Evolutionary conservation across 2,797 vertebrate species (phyloP).

Genomic region (Micropoecilia bifurca): DNA sequence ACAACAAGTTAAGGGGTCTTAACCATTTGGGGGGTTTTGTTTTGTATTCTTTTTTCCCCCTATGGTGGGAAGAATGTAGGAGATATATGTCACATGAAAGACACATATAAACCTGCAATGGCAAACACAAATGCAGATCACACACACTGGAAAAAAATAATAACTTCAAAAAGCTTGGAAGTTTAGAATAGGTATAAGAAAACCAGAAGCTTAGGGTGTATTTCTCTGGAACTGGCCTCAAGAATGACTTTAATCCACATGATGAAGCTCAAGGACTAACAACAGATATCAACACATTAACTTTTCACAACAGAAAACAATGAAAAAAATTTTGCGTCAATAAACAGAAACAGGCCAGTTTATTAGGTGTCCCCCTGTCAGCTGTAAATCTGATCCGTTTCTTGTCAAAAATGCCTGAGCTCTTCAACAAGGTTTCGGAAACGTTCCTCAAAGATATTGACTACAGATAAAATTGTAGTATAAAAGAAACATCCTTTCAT

Average conservation of each 20-base stretch:
- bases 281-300: conserved; percentile 35
- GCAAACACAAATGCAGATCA: conserved; percentile 23
- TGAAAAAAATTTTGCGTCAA: conserved; percentile 29
- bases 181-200: conserved; percentile 31
- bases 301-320: conserved; percentile 30
- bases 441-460: neutral
- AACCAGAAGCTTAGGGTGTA: conserved; percentile 35
- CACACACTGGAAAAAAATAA: conserved; percentile 28
- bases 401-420: neutral
- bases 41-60: conserved; percentile 21
- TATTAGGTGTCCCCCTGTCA: neutral
- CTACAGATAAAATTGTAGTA: neutral
- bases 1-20: conserved; percentile 77
- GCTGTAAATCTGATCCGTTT: neutral
- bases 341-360: conserved; percentile 31
- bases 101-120: conserved; percentile 39
- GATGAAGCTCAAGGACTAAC: conserved; percentile 46
- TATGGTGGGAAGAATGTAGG: conserved; percentile 51
- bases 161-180: conserved; percentile 54
- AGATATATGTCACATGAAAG: conserved; percentile 65
- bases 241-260: conserved; percentile 65
- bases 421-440: neutral
- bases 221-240: conserved; percentile 44
- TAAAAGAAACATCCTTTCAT: conserved; percentile 51
- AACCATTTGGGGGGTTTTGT: conserved; percentile 35